Conservation (phyloP, 2,113 vertebrate genomes). For the Cryptomyrus ogoouensis region DNA sequence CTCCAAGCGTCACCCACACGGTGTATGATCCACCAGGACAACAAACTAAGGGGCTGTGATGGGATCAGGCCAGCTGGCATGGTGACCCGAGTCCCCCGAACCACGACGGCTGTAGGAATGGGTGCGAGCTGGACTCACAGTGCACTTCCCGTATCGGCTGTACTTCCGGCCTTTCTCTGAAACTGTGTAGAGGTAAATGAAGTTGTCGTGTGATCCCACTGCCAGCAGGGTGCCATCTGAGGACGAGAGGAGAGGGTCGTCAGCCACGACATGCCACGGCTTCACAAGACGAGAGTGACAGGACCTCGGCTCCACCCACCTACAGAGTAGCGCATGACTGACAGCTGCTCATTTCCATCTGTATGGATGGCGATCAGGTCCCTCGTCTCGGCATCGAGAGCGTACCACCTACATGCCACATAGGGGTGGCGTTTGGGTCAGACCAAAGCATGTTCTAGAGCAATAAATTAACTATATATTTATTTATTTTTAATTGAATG, state of each 20-base stretch:
- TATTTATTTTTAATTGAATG: neutral
- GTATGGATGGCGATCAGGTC: conserved; percentile 96
- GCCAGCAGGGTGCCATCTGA: conserved; percentile 87
- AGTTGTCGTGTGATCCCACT: conserved; percentile 96
- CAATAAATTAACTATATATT: too few relatives aligned
- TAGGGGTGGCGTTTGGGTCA: neutral
- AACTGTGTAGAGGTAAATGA: conserved; percentile 94
- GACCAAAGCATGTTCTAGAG: neutral
- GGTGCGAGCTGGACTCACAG: conserved; percentile 64
- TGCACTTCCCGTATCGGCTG: conserved; percentile 89
- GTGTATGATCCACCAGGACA: neutral
- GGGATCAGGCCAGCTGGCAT: neutral
- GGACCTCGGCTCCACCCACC: conserved; percentile 61
- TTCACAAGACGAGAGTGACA: neutral
- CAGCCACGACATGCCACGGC: neutral
- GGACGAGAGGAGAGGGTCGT: conserved; percentile 15
- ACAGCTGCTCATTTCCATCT: conserved; percentile 94
- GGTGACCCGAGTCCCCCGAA: neutral
- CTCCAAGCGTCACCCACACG: neutral
- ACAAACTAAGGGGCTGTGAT: neutral
- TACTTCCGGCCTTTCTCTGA: conserved; percentile 92
- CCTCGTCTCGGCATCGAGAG: conserved; percentile 87
- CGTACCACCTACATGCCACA: conserved; percentile 77
- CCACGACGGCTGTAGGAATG: neutral
- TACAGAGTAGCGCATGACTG: conserved; percentile 88